Evolutionary conservation across 92 coral and sea anemone species (phyloP).

Genomic region (Epizoanthus ramosus): DNA sequence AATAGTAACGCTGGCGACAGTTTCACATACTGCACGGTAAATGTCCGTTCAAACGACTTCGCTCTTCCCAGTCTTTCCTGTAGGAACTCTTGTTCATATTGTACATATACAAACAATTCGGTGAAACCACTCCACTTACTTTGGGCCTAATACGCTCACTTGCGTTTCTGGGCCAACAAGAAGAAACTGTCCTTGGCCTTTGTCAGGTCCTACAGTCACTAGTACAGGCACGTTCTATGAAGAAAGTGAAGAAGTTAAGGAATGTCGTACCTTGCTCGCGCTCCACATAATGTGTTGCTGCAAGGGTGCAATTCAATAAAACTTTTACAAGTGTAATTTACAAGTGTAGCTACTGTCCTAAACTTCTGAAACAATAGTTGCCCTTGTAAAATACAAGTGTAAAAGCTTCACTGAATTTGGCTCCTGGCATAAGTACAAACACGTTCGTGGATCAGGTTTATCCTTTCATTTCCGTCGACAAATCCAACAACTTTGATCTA

Average conservation of each 20-base stretch:
- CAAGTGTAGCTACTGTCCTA: no score
- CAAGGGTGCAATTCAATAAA: no score
- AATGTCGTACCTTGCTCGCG: not conserved
- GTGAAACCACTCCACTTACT: conserved; percentile 58
- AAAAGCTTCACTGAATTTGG: no score
- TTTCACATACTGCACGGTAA: not conserved
- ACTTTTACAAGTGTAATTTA: no score
- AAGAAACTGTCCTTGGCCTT: conserved; percentile 95
- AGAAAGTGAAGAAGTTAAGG: not conserved
- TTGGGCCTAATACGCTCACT: conserved; percentile 83
- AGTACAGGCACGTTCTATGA: conserved; percentile 68
- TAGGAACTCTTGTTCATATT: not conserved
- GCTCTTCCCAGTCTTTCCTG: not conserved
- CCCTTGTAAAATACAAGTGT: no score
- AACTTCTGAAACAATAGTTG: no score
- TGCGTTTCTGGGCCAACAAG: conserved; percentile 81
- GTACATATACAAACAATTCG: not conserved
- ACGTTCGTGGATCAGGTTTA: no score
- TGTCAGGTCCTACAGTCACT: conserved; percentile 89
- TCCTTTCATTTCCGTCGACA: no score
- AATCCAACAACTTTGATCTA: no score
- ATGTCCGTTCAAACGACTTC: not conserved
- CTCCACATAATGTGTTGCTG: not conserved
- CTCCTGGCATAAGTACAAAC: no score
- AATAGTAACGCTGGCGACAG: no score